Evolutionary conservation across 2,797 vertebrate genomes (phyloP), one percentile per base, ranked within the genome.

Genomic region (Mionectes olivaceus): DNA sequence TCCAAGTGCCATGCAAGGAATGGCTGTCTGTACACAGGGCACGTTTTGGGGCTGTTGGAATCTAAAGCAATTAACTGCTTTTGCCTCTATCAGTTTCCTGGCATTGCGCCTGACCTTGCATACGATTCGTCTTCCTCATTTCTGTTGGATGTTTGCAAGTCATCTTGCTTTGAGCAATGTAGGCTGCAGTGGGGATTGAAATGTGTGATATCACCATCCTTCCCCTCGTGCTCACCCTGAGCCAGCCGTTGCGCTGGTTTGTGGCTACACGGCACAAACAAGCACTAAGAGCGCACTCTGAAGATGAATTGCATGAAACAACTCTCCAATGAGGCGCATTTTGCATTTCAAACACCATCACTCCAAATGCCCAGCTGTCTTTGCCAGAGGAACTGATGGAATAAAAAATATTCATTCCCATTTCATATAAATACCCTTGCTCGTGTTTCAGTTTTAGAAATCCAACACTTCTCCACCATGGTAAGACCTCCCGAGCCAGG

Each of bases 61-160:
- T 90, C 88, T 75, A 90, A 96, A 94, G 94, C 95, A 96, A 96
- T 96, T 96, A 96, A 83, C 75, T 64, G 82, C 87, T 93, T 81
- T 71, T 84, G 83, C 87, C 92, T 96, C 80, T 93, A 43, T 41
- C 18, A 1, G 21, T 65, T 89, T 89, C 43, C 93, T 93, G 94
- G 96, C 88, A 5, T 70, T 3, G 60, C 2, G 85, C 90, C 93
- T 96, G 96, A 96, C 94, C 96, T 97, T 96, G 95, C 94, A 88
- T 80, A 77, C 69, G 18, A 96, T 97, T 91, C 86, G 55, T 95
- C 92, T 88, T 94, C 94, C 90, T 92, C 89, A 27, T 84, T 84
- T 39, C 59, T 52, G 83, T 15, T 84, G 49, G 90, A 80, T 91
- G 89, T 92, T 95, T 95, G 94, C 95, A 89, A 96, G 90, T 94